Percentiles rank a stretch among this genome's conserved stretches.
phyloP scores from a whole-genome alignment of 2,113 vertebrate genomes.

The Puffinus mauretanicus region DNA sequence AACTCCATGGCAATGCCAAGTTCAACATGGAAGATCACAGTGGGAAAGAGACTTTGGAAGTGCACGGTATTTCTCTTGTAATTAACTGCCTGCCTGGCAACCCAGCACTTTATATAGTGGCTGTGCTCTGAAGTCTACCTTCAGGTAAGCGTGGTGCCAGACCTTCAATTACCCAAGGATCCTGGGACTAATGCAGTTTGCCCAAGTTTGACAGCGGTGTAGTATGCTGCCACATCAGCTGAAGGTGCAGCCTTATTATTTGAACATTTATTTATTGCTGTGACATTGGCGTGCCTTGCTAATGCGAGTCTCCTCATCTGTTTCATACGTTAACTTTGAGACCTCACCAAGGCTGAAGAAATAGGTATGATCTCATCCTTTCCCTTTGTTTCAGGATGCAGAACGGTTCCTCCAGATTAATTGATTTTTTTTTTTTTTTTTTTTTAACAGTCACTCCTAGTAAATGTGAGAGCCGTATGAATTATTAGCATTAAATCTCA shows the following conservation, averaged over 20 bases:
- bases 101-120: background rate
- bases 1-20: background rate
- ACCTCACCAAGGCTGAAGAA: constrained; percentile 13
- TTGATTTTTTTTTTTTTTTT: background rate
- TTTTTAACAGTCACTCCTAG: background rate
- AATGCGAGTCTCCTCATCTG: constrained; percentile 3
- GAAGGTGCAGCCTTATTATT: constrained; percentile 2
- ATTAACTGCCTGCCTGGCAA: background rate
- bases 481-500: constrained; percentile 20
- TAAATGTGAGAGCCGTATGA: background rate
- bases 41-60: background rate
- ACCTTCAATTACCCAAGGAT: background rate
- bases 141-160: background rate
- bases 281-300: constrained; percentile 1
- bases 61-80: background rate
- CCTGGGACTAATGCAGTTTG: background rate
- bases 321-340: constrained; percentile 2
- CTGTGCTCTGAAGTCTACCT: background rate
- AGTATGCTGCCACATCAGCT: background rate
- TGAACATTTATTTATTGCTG: constrained; percentile 8
- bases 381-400: constrained; percentile 62
- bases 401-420: constrained; percentile 27
- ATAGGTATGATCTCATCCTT: constrained; percentile 54
- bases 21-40: constrained; percentile 11
- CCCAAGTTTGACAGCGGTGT: background rate